phyloP scores from a whole-genome alignment of 1,140 invertebrate species.

The Magallana ariakensis region DNA sequence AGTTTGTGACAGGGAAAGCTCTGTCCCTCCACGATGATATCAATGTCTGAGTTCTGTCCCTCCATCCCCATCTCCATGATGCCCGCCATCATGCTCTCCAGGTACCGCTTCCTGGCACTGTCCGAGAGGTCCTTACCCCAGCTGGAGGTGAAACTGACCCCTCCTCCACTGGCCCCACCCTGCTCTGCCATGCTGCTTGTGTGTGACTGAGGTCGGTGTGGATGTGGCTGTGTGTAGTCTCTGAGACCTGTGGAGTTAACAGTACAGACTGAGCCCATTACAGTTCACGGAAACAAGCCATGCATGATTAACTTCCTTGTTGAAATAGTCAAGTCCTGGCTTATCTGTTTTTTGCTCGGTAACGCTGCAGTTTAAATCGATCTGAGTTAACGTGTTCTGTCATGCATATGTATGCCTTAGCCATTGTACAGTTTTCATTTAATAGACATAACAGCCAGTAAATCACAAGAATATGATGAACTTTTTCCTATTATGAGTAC shows the following conservation, averaged over 20 bases:
- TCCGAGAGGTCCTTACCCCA: constrained; percentile 8
- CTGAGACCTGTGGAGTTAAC: not conserved
- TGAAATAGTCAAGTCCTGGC: not conserved
- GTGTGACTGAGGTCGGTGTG: not conserved
- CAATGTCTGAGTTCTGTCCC: constrained; percentile 59
- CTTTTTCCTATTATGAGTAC: too few species aligned
- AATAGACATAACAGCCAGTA: too few species aligned
- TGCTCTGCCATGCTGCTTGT: constrained; percentile 21
- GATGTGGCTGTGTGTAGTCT: not conserved
- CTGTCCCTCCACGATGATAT: constrained; percentile 61
- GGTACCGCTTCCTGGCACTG: constrained; percentile 1
- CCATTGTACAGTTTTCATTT: too few species aligned
- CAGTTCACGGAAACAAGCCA: not conserved
- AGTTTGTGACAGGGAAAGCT: constrained; percentile 64
- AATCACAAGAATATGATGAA: too few species aligned
- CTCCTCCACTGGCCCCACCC: not conserved
- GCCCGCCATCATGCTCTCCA: constrained; percentile 28
- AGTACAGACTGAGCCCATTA: constrained; percentile 1
- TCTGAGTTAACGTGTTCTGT: too few species aligned
- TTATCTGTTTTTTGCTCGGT: too few species aligned
- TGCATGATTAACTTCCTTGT: constrained; percentile 4
- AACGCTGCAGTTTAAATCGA: too few species aligned
- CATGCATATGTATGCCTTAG: too few species aligned
- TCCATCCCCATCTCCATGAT: constrained; percentile 48
- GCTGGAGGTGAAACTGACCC: not conserved